phyloP scores from a whole-genome alignment of 1,140 invertebrate species.

The Homalodisca vitripennis region DNA sequence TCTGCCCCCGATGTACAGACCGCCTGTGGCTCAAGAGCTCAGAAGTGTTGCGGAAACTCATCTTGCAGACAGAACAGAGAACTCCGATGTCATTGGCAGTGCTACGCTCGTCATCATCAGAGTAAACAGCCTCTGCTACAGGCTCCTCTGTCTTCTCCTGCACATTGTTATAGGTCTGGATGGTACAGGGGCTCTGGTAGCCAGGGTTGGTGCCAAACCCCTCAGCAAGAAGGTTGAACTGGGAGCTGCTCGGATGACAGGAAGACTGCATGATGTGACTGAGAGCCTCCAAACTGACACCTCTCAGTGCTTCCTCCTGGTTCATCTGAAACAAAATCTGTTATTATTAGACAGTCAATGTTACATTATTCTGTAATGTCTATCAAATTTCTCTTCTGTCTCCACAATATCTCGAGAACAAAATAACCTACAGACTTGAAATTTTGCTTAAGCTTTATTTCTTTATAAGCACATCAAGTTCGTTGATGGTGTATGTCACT shows the following conservation, averaged over 20 bases:
- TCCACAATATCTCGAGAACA: too few species aligned
- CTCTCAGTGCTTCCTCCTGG: conserved; percentile 21
- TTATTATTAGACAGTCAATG: not conserved
- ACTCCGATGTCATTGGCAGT: conserved; percentile 3
- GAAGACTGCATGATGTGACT: conserved; percentile 28
- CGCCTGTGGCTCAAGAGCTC: conserved; percentile 29
- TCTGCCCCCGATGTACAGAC: conserved; percentile 19
- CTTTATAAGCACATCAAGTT: too few species aligned
- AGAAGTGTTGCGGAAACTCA: conserved; percentile 19
- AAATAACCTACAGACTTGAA: too few species aligned
- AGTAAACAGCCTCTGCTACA: conserved; percentile 24
- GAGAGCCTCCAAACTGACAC: conserved; percentile 26
- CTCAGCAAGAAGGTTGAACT: conserved; percentile 11
- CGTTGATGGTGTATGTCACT: too few species aligned
- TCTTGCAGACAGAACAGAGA: conserved; percentile 17
- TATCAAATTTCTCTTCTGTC: too few species aligned
- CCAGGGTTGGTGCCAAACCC: not conserved
- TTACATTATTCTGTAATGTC: too few species aligned
- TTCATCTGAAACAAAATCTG: conserved; percentile 18
- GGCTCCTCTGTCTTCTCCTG: conserved; percentile 18
- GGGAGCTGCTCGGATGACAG: conserved; percentile 20
- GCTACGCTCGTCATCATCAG: conserved; percentile 23
- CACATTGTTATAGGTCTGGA: conserved; percentile 10
- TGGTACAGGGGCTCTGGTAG: not conserved
- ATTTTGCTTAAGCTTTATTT: too few species aligned